These are phyloP conservation scores for Fregetta grallaria DNA, from an alignment of 2,113 vertebrate genomes.

Conservation along the genomic window DNA sequence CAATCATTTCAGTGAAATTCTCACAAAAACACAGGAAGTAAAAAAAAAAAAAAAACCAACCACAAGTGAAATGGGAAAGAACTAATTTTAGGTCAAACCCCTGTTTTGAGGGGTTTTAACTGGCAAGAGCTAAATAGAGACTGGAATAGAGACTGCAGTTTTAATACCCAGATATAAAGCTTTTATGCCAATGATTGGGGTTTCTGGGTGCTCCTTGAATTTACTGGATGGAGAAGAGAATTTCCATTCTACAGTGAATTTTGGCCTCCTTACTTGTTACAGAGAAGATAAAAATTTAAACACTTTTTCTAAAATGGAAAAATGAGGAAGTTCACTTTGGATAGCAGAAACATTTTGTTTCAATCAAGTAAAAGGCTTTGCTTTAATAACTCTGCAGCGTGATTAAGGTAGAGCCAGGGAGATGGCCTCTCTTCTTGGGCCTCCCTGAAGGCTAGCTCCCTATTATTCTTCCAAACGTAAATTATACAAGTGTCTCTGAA, in stretches of 20 bases:
- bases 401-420: background rate
- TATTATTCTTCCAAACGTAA: background rate
- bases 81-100: background rate
- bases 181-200: background rate
- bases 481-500: background rate
- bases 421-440: background rate
- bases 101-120: background rate
- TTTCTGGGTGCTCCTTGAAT: background rate
- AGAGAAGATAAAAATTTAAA: background rate
- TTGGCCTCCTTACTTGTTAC: background rate
- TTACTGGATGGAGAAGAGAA: background rate
- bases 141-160: background rate
- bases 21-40: background rate
- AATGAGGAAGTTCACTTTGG: background rate
- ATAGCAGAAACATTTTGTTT: background rate
- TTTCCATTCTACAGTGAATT: background rate
- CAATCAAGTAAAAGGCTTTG: background rate
- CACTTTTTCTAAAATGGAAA: background rate
- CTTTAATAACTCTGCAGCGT: background rate
- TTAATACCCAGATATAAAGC: background rate
- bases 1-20: background rate
- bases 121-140: background rate
- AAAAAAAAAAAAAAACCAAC: background rate
- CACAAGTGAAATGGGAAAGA: background rate
- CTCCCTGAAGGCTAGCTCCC: background rate